Percentiles rank a stretch among this genome's conserved stretches.
phyloP scores from a whole-genome alignment of 1,140 invertebrate species.

The Microplitis mediator region DNA sequence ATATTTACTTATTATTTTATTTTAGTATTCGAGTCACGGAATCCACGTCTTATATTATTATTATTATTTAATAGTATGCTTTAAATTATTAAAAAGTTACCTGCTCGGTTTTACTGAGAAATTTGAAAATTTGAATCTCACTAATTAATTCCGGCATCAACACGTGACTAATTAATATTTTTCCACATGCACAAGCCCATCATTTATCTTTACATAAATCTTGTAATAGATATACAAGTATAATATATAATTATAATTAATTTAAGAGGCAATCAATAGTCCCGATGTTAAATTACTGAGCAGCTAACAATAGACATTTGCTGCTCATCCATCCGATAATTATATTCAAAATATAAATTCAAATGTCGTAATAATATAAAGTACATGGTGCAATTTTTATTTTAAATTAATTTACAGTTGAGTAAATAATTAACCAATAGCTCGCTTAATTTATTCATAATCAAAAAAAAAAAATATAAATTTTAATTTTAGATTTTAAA shows the following conservation, averaged over 20 bases:
- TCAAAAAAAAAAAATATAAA: not conserved
- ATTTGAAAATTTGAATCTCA: too few species aligned
- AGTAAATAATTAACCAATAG: not conserved
- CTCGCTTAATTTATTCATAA: not conserved
- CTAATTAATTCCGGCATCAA: too few species aligned
- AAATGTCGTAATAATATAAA: not conserved
- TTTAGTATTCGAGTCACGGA: too few species aligned
- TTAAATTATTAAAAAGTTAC: too few species aligned
- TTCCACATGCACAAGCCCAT: too few species aligned
- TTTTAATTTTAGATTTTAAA: not conserved
- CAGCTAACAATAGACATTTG: not conserved
- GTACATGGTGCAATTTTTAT: not conserved
- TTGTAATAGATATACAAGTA: not conserved
- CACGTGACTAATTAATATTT: too few species aligned
- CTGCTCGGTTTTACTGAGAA: too few species aligned
- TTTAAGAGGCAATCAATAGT: not conserved
- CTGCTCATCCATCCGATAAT: slow-evolving; percentile 1
- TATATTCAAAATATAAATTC: not conserved
- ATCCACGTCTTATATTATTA: too few species aligned
- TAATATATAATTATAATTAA: slow-evolving; percentile 7
- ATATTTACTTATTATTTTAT: too few species aligned
- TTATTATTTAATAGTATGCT: too few species aligned
- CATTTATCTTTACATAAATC: not conserved
- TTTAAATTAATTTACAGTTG: not conserved
- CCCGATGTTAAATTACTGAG: not conserved